These are phyloP conservation scores for Formicarius rufipectus DNA, from an alignment of 2,113 vertebrate species.

Conservation along the genomic window DNA sequence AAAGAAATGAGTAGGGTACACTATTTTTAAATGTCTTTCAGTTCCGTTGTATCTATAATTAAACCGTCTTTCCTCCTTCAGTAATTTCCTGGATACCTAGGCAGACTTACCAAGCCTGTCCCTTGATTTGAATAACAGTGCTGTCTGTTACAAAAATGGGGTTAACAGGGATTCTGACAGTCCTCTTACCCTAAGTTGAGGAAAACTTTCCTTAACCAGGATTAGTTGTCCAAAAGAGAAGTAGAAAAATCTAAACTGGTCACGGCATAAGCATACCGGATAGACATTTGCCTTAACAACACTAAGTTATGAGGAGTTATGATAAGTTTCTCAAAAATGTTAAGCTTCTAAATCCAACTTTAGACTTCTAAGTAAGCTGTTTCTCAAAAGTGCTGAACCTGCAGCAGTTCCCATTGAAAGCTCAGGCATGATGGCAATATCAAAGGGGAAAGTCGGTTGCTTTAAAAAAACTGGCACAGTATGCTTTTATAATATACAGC, in stretches of 20 bases:
- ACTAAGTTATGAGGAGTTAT: not conserved
- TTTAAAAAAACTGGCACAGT: not conserved
- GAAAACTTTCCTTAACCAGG: not conserved
- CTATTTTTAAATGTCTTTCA: not conserved
- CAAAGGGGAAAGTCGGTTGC: not conserved
- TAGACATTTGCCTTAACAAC: not conserved
- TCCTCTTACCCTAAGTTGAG: not conserved
- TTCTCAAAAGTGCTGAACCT: slow-evolving; percentile 52
- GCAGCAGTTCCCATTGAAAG: slow-evolving; percentile 39
- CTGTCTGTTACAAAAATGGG: not conserved
- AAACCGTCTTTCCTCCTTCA: not conserved
- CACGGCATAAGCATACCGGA: not conserved
- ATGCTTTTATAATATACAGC: not conserved
- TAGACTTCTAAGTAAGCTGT: slow-evolving; percentile 30
- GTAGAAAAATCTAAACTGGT: not conserved
- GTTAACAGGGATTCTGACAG: not conserved
- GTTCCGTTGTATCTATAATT: not conserved
- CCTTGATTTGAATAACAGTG: not conserved
- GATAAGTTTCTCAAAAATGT: slow-evolving; percentile 11
- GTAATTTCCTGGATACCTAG: not conserved
- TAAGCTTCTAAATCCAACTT: slow-evolving; percentile 49
- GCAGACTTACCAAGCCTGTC: not conserved
- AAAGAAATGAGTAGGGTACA: not conserved
- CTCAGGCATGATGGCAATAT: not conserved
- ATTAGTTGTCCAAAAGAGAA: not conserved